A percentile compares a stretch with the other conserved stretches of the same genome.
These are phyloP conservation scores for Ceratina calcarata DNA, from an alignment of 1,140 invertebrate genomes.

Conservation along the genomic window DNA sequence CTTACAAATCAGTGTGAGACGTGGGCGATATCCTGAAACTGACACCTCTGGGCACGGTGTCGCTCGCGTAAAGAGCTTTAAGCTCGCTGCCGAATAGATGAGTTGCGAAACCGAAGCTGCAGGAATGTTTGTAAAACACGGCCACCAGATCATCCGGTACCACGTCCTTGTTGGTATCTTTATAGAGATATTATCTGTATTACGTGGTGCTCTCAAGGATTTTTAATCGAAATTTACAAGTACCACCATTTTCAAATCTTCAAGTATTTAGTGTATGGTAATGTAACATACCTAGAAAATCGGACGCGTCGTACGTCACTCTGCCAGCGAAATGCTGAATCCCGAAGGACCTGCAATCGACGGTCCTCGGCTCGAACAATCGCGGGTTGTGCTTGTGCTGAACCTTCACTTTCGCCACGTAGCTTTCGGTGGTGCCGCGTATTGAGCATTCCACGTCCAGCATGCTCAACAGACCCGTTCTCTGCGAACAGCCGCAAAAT, in stretches of 20 bases:
- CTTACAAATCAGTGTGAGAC: slow-evolving; percentile 90
- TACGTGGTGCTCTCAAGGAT: no score
- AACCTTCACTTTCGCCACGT: slow-evolving; percentile 91
- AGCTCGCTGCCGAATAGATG: slow-evolving; percentile 96
- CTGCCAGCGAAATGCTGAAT: slow-evolving; percentile 95
- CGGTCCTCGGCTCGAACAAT: slow-evolving; percentile 87
- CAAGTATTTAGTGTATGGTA: no score
- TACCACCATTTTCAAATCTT: no score
- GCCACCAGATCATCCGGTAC: slow-evolving; percentile 95
- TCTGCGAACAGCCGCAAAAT: slow-evolving; percentile 75
- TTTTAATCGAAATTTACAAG: no score
- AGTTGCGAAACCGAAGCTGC: slow-evolving; percentile 97
- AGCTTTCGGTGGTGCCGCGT: slow-evolving; percentile 91
- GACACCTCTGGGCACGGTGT: slow-evolving; percentile 90
- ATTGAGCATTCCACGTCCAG: slow-evolving; percentile 96
- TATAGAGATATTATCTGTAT: slow-evolving; percentile 18
- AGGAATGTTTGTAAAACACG: slow-evolving; percentile 95
- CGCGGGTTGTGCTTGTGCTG: slow-evolving; percentile 90
- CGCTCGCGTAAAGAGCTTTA: slow-evolving; percentile 91
- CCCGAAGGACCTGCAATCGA: slow-evolving; percentile 91
- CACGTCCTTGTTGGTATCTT: slow-evolving; percentile 94
- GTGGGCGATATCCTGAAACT: slow-evolving; percentile 95
- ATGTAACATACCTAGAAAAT: slow-evolving; percentile 86
- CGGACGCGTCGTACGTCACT: slow-evolving; percentile 93
- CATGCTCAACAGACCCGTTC: slow-evolving; percentile 94